Conservation (phyloP, 2,797 vertebrate genomes). For the Pogonophryne albipinna region DNA sequence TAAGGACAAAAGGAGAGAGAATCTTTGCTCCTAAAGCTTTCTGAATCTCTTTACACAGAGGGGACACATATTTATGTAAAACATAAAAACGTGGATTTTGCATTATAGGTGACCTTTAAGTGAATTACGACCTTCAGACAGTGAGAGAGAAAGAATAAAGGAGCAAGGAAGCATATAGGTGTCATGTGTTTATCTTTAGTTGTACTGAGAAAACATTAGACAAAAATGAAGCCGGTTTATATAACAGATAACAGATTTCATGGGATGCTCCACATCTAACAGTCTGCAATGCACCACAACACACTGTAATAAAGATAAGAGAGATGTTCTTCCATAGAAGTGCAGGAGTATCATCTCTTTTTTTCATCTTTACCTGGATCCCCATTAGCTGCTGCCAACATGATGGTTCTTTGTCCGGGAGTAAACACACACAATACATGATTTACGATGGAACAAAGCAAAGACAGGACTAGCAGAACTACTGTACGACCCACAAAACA, state of each 20-base stretch:
- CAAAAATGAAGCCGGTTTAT: conserved; percentile 33
- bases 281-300: conserved; percentile 13
- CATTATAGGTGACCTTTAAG: background rate
- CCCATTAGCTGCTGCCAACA: conserved; percentile 42
- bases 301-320: conserved; percentile 35
- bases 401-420: conserved; percentile 10
- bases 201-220: conserved; percentile 42
- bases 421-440: conserved; percentile 26
- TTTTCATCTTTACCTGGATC: conserved; percentile 49
- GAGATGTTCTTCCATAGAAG: conserved; percentile 18
- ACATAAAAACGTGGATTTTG: too few species aligned
- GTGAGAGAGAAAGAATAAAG: conserved; percentile 3
- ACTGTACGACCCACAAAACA: background rate
- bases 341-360: conserved; percentile 11
- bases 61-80: too few species aligned
- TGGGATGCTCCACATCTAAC: conserved; percentile 33
- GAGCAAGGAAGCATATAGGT: background rate
- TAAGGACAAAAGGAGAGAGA: too few species aligned
- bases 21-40: too few species aligned
- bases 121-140: conserved; percentile 14
- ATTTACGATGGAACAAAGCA: background rate
- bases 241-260: conserved; percentile 48
- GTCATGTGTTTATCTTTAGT: conserved; percentile 24
- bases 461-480: conserved; percentile 2
- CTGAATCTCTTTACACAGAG: too few species aligned